These are phyloP conservation scores for Aphelenchoides fujianensis DNA, from an alignment of 1,140 invertebrate genomes.

Conservation along the genomic window DNA sequence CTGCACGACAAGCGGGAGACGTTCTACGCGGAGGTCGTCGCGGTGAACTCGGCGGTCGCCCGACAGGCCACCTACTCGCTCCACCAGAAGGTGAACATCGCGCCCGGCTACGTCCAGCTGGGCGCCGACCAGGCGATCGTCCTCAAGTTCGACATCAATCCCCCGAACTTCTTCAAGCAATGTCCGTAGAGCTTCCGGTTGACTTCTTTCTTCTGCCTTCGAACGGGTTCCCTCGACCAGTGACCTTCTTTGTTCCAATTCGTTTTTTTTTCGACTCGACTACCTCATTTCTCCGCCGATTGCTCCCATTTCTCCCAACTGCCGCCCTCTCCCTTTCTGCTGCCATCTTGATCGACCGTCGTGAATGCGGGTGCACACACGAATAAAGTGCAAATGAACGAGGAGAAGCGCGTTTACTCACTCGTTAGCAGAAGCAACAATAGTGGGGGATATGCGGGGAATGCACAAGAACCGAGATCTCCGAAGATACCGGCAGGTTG, in stretches of 20 bases:
- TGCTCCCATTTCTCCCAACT: neutral
- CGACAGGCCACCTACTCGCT: constrained; percentile 18
- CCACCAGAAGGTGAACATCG: constrained; percentile 27
- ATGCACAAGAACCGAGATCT: neutral
- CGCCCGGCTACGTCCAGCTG: constrained; percentile 18
- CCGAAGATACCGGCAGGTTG: neutral
- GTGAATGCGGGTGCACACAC: neutral
- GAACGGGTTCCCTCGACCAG: neutral
- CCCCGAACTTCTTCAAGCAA: neutral
- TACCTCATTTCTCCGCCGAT: too few relatives aligned
- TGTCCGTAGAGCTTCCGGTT: neutral
- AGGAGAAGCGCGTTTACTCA: neutral
- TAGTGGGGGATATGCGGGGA: neutral
- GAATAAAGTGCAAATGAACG: too few relatives aligned
- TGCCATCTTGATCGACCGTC: neutral
- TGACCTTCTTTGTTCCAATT: too few relatives aligned
- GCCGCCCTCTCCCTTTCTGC: neutral
- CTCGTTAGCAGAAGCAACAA: neutral
- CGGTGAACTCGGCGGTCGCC: constrained; percentile 24
- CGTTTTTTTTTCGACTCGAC: too few relatives aligned
- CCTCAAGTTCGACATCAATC: constrained; percentile 24
- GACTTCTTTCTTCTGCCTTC: neutral
- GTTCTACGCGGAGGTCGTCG: constrained; percentile 23
- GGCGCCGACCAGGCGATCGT: constrained; percentile 37
- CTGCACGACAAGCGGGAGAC: neutral